phyloP scores from a whole-genome alignment of 2,888 invertebrate genomes.

The Amblyteles armatorius region DNA sequence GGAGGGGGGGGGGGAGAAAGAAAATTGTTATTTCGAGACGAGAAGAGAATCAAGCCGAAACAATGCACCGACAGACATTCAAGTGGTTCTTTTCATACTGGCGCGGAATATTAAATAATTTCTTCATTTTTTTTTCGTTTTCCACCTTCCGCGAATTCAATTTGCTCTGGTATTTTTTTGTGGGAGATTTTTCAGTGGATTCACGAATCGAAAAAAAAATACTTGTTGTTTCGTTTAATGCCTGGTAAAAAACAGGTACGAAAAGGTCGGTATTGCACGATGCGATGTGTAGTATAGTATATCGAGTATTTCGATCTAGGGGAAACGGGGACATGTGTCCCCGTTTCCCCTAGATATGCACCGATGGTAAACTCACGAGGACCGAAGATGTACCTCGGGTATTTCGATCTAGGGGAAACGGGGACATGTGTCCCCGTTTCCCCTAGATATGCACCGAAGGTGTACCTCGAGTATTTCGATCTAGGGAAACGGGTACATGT shows the following conservation, averaged over 20 bases:
- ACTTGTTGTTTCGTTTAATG: neutral
- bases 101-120: slow-evolving; percentile 8
- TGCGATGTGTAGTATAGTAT: neutral
- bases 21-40: slow-evolving; percentile 28
- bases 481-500: too few species aligned
- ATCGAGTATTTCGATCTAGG: too few species aligned
- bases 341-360: too few species aligned
- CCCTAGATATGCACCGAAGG: too few species aligned
- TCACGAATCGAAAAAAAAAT: neutral
- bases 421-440: too few species aligned
- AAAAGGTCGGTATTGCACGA: neutral
- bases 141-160: too few species aligned
- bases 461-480: too few species aligned
- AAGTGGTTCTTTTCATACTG: neutral
- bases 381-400: too few species aligned
- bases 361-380: too few species aligned
- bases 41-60: slow-evolving; percentile 4
- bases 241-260: neutral
- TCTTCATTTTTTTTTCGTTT: neutral
- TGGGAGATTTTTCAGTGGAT: neutral
- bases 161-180: neutral
- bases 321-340: too few species aligned
- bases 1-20: neutral
- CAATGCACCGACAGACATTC: neutral
- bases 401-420: too few species aligned